Base-by-base conservation (phyloP, 2,888 invertebrate genomes). In the Lepidochrysops patricia region DNA sequence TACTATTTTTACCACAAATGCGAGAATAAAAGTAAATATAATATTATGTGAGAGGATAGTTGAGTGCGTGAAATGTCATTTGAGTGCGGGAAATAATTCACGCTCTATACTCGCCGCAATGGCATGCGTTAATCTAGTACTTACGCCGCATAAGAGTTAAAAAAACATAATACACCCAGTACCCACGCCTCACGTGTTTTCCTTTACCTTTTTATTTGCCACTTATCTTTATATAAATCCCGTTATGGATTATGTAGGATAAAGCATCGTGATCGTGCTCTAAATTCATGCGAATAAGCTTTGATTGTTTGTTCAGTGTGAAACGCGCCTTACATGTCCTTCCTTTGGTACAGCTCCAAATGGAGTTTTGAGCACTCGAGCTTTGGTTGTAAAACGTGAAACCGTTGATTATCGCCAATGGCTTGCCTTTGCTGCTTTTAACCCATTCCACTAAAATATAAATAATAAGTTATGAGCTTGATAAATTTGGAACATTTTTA, bases 311-410 rank as follows among this genome's bases (percentile, higher is more conserved):
- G 23, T 48, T 32, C 49, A 60, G 34, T 3, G 58, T 62, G 48
- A 67, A 65, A 9, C 64, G 54, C 0, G 66, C 66, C 12, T 34
- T 64, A 35, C 68, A 68, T 2, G 32, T 2, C 0, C 50, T 37
- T 26, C 57, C 43, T 6, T 48, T 61, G 0, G 66, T 67, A 60
- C 72, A 72, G 4, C 60, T 29, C 69, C 69, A 70, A 3, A 19
- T 9, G 4, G 37, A 34, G 0, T 61, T 62, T 2, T 3, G 62
- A n/a, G 26, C 4, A 7, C 62, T 60, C 1, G 35, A 62, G 2
- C 61, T 63, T 4, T 64, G 63, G 15, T 60, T 62, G 61, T 74
- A 75, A 61, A 72, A 81, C 0, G 74, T 71, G 61, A 65, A 79
- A 0, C 75, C 72, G 2, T 73, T 57, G 0, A 75, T 49, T 0